Evolutionary conservation across 2,797 vertebrate genomes (phyloP).

Genomic region (Coluber constrictor): DNA sequence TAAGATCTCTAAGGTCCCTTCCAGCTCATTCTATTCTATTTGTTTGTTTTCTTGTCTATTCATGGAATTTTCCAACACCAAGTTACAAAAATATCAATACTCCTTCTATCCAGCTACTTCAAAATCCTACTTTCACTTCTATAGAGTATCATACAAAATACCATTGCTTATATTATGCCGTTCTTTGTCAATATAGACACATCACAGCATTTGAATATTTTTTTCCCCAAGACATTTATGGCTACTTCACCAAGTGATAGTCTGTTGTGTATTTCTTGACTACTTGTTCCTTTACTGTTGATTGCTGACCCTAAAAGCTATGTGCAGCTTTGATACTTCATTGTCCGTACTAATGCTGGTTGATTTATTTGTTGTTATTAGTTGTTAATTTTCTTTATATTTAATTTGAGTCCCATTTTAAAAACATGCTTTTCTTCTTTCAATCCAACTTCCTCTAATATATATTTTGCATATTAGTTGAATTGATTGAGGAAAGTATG

Average conservation of each 20-base stretch:
- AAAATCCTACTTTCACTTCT: background rate
- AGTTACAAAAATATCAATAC: background rate
- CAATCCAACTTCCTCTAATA: background rate
- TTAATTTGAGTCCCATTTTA: background rate
- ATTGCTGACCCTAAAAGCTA: background rate
- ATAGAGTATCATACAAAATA: background rate
- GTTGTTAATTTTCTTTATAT: background rate
- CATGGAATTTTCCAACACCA: background rate
- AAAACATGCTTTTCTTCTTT: background rate
- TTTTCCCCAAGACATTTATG: background rate
- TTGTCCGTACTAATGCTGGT: background rate
- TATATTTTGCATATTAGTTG: background rate
- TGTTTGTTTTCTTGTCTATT: background rate
- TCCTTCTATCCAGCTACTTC: background rate
- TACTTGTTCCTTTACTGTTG: background rate
- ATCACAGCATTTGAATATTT: background rate
- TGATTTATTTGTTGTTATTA: background rate
- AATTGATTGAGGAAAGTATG: background rate
- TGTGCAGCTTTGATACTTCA: background rate
- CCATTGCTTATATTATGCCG: background rate
- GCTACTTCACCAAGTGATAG: background rate
- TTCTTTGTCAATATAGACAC: background rate
- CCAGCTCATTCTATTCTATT: too few species aligned
- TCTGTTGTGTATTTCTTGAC: background rate
- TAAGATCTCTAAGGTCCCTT: too few species aligned